These are phyloP conservation scores for Elymnias hypermnestra DNA, from an alignment of 1,140 invertebrate genomes.

Conservation along the genomic window DNA sequence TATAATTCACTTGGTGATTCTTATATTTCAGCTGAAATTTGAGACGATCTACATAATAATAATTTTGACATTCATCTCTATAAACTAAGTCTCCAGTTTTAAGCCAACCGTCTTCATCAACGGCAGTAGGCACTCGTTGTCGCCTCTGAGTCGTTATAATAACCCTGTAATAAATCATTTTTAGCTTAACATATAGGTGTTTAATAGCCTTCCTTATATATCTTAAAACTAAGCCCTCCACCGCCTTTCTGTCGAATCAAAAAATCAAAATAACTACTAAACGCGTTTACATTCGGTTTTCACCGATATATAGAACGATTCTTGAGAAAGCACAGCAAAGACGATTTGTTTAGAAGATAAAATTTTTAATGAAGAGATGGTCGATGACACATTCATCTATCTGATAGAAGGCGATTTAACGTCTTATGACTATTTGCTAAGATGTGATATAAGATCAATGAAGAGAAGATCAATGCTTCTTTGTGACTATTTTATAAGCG, in stretches of 20 bases:
- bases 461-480: conserved; percentile 16
- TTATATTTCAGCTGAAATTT: conserved; percentile 75
- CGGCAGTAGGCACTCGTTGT: conserved; percentile 26
- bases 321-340: conserved; percentile 19
- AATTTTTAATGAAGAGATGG: conserved; percentile 19
- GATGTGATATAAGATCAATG: conserved; percentile 8
- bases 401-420: conserved; percentile 39
- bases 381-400: conserved; percentile 42
- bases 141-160: conserved; percentile 61
- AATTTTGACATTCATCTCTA: conserved; percentile 76
- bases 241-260: no score
- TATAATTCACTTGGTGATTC: conserved; percentile 23
- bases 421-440: conserved; percentile 32
- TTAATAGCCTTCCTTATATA: no score
- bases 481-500: conserved; percentile 44
- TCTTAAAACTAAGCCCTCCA: no score
- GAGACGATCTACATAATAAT: conserved; percentile 79
- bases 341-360: conserved; percentile 16
- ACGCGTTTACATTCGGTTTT: no score
- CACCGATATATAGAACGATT: no score
- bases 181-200: no score
- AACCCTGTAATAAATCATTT: conserved; percentile 70
- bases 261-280: no score
- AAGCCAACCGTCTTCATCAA: conserved; percentile 81
- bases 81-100: conserved; percentile 82